phyloP scores from a whole-genome alignment of 2,888 invertebrate species.

The Adineta ricciae region DNA sequence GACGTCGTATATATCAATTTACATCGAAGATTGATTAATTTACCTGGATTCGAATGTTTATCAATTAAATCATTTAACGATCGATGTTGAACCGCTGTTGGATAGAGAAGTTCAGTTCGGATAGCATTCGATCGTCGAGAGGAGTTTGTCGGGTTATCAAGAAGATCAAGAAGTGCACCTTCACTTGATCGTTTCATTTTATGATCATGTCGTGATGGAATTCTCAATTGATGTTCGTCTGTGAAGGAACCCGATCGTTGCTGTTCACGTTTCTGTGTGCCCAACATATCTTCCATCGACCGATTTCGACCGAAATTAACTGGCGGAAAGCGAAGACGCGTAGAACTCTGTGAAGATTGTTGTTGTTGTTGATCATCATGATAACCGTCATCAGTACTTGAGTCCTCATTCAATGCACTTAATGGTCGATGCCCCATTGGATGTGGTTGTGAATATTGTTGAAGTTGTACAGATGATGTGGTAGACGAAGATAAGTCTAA shows the following conservation, averaged over 20 bases:
- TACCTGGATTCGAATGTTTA: background rate
- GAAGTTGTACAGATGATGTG: background rate
- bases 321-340: background rate
- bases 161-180: background rate
- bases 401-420: background rate
- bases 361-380: background rate
- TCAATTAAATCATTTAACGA: conserved; percentile 1
- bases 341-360: background rate
- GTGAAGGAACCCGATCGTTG: background rate
- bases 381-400: background rate
- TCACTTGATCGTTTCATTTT: conserved; percentile 17
- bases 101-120: background rate
- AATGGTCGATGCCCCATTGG: background rate
- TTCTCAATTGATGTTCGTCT: background rate
- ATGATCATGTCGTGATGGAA: background rate
- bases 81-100: background rate
- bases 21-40: background rate
- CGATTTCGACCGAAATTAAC: background rate
- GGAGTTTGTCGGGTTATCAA: background rate
- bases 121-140: background rate
- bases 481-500: background rate
- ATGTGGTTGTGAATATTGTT: background rate
- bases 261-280: background rate
- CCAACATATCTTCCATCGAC: background rate
- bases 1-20: no score